A percentile compares a stretch with the other conserved stretches of the same genome.
These are phyloP conservation scores for Zapornia atra DNA, from an alignment of 2,113 vertebrate genomes.

Conservation along the genomic window DNA sequence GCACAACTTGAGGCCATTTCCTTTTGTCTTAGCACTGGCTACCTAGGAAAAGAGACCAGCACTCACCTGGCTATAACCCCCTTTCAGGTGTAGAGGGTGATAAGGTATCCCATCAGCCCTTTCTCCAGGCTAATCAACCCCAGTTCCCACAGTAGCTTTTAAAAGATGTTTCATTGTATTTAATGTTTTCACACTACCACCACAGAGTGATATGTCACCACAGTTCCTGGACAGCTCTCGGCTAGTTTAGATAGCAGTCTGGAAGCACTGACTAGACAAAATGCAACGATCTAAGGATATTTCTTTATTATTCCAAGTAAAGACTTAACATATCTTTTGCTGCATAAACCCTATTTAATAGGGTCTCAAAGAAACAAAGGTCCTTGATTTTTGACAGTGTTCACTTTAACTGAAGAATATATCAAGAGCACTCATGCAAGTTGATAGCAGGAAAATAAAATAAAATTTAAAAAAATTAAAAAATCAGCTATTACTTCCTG, in stretches of 20 bases:
- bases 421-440: not conserved
- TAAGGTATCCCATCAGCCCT: not conserved
- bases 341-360: slow-evolving; percentile 64
- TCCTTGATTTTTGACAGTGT: slow-evolving; percentile 26
- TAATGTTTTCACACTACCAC: not conserved
- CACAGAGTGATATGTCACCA: slow-evolving; percentile 14
- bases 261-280: slow-evolving; percentile 21
- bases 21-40: fast-evolving
- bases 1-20: fast-evolving
- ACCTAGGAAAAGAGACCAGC: not conserved
- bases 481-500: not conserved
- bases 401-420: slow-evolving; percentile 38
- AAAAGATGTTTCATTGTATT: slow-evolving; percentile 4
- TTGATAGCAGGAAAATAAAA: not conserved
- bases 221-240: not conserved
- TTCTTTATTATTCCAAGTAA: slow-evolving; percentile 6
- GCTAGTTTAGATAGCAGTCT: slow-evolving; percentile 47
- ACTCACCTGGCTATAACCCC: fast-evolving
- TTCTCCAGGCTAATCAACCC: not conserved
- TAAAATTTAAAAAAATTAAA: not conserved
- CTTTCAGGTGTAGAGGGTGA: fast-evolving
- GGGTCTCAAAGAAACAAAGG: slow-evolving; percentile 1
- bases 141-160: not conserved
- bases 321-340: not conserved
- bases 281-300: slow-evolving; percentile 5